Conservation (phyloP, 2,797 vertebrate genomes). For the Tokudaia muenninki region DNA sequence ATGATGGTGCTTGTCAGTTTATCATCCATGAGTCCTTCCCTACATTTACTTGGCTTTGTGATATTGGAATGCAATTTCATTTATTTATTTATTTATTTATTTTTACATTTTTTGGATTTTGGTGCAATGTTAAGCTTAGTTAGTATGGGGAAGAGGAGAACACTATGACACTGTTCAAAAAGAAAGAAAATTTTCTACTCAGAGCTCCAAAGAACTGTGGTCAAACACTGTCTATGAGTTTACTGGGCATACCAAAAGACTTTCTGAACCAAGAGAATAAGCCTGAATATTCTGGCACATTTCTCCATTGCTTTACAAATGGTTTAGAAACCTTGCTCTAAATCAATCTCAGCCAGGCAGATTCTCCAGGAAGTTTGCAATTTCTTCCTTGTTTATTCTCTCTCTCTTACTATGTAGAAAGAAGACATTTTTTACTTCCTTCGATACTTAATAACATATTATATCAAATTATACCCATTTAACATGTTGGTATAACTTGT, state of each 20-base stretch:
- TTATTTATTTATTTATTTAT: not conserved
- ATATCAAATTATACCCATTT: not conserved
- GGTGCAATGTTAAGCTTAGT: not conserved
- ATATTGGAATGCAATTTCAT: not conserved
- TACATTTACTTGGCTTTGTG: not conserved
- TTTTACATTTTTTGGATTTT: not conserved
- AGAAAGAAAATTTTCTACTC: not conserved
- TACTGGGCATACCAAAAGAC: rapidly evolving
- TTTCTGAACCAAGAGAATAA: not conserved
- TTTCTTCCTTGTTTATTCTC: not conserved
- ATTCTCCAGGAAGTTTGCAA: not conserved
- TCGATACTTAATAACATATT: not conserved
- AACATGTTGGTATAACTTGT: not conserved
- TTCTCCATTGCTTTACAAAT: not conserved
- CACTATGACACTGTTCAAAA: not conserved
- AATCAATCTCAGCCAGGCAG: not conserved
- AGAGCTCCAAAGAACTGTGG: not conserved
- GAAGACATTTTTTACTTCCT: not conserved
- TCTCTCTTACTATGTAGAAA: not conserved
- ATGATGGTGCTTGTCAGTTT: not conserved
- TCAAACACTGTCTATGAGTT: not conserved
- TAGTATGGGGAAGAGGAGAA: not conserved
- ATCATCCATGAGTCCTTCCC: too few species aligned
- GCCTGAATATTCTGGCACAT: not conserved
- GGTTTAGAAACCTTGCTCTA: not conserved